phyloP scores from a whole-genome alignment of 1,140 invertebrate species.

The Euura lappo region DNA sequence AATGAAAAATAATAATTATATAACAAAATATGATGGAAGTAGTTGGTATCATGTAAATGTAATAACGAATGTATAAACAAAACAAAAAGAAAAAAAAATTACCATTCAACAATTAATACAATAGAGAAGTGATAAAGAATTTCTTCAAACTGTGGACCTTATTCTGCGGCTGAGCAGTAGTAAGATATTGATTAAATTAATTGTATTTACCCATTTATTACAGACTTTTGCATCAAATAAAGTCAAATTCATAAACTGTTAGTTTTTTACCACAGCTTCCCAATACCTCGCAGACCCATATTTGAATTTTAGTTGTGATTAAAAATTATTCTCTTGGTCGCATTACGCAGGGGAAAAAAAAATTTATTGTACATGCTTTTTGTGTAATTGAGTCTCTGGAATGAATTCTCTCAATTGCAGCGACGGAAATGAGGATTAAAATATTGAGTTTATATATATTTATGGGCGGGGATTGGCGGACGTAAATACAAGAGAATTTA shows the following conservation, averaged over 20 bases:
- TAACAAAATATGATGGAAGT: too few relatives aligned
- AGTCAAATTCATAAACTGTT: slow-evolving; percentile 4
- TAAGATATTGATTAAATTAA: background rate
- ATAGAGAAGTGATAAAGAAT: background rate
- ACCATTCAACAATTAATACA: background rate
- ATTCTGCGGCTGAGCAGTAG: background rate
- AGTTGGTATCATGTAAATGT: too few relatives aligned
- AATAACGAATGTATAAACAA: too few relatives aligned
- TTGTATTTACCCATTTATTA: background rate
- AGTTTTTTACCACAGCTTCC: background rate
- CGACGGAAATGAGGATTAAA: background rate
- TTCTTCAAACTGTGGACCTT: background rate
- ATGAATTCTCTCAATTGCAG: background rate
- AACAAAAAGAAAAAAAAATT: background rate
- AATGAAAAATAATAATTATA: too few relatives aligned
- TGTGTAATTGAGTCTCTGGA: background rate
- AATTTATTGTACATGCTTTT: background rate
- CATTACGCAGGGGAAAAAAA: background rate
- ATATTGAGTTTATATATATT: background rate
- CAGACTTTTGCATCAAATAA: background rate
- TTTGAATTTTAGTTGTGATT: too few relatives aligned
- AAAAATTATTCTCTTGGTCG: too few relatives aligned
- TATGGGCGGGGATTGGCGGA: background rate
- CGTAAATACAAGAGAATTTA: slow-evolving; percentile 26
- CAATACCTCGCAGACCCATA: background rate